Base-by-base conservation (phyloP, 2,888 invertebrate genomes). In the Nomada lathburiana region DNA sequence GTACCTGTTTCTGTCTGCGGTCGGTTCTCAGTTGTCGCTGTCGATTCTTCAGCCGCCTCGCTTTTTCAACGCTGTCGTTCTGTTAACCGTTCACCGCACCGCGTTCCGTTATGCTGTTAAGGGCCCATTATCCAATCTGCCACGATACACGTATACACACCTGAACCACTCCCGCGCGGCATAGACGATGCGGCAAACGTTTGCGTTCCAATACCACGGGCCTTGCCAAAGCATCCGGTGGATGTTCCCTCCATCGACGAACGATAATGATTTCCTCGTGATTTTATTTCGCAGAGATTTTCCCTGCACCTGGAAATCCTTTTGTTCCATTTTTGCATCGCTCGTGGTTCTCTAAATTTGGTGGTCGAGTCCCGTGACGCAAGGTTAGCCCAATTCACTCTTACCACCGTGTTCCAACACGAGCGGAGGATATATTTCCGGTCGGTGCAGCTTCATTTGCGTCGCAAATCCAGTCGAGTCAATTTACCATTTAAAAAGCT, bases 81-180 rank as follows among this genome's bases (percentile, higher is more conserved):
- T 55, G 71, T 57, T 62, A 20, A 26, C n/a, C 23, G 62, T 42
- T 44, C 64, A 20, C 59, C 59, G 64, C 29, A 65, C 60, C 36
- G 47, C 20, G 78, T 81, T 76, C 82, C 80, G 82, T 85, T 74
- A 76, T 72, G 75, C 80, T 53, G 79, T 85, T 85, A 82, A 76
- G 65, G 64, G 72, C 77, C 81, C 84, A 84, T 86, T 79, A 80
- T 82, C 74, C 79, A 65, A 80, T 86, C 80, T 75, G 68, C 71
- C 42, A 47, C 75, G 75, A 76, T 76, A 72, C 53, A 76, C 53
- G 69, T 72, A 70, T 62, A 64, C 70, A 52, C 76, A 79, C 71
- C 73, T 70, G 73, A 65, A 76, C 64, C 72, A 55, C 72, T 76
- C 71, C 63, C 53, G 67, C 52, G 29, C 47, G 26, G 47, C 23